Conservation (phyloP, 2,888 invertebrate species). For the Rhorus exstirpatorius region DNA sequence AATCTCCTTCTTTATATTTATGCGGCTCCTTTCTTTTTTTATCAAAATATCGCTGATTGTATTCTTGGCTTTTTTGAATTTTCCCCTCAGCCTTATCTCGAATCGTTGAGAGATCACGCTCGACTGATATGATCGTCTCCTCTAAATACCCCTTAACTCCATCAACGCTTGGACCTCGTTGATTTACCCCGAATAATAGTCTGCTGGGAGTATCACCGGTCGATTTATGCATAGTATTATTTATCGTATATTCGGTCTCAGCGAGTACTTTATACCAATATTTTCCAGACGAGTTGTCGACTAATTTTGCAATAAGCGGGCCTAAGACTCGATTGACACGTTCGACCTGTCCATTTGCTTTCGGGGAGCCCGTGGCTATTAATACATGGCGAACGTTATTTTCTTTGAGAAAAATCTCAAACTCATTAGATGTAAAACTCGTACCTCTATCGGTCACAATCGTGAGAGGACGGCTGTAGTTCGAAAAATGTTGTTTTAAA, state of each 20-base stretch:
- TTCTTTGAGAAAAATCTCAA: conserved; percentile 56
- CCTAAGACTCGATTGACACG: conserved; percentile 69
- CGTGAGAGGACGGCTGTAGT: conserved; percentile 37
- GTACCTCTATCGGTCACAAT: conserved; percentile 50
- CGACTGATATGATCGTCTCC: neutral
- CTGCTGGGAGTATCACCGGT: conserved; percentile 75
- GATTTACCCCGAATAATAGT: conserved; percentile 76
- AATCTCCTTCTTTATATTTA: conserved; percentile 67
- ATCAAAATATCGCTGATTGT: conserved; percentile 74
- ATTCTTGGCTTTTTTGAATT: conserved; percentile 71
- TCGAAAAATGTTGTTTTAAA: conserved; percentile 30
- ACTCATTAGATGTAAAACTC: conserved; percentile 47
- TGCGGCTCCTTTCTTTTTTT: conserved; percentile 72
- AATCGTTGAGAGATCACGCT: conserved; percentile 38
- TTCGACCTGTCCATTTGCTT: conserved; percentile 77
- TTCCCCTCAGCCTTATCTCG: conserved; percentile 25
- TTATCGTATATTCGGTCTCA: conserved; percentile 67
- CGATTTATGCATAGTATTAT: conserved; percentile 71
- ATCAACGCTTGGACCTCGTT: conserved; percentile 73
- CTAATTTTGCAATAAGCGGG: conserved; percentile 70
- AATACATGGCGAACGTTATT: conserved; percentile 70
- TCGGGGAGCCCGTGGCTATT: conserved; percentile 74
- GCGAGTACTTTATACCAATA: conserved; percentile 66
- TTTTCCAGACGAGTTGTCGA: conserved; percentile 34
- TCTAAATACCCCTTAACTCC: conserved; percentile 28